Base-by-base conservation (phyloP, 2,888 invertebrate genomes). In the Eudemis profundana region DNA sequence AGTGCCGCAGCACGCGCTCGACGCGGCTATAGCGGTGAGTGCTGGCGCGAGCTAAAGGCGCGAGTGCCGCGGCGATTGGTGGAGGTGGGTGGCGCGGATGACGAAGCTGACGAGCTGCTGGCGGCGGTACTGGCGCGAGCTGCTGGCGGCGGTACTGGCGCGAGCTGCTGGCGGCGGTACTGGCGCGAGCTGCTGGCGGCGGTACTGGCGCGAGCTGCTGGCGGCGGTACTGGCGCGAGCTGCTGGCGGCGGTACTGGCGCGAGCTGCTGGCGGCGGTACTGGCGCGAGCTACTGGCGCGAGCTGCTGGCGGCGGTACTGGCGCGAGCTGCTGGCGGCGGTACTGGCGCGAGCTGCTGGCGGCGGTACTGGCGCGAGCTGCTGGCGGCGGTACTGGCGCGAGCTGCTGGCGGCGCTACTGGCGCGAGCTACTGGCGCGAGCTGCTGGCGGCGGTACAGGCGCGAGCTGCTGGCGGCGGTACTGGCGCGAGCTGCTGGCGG, bases 1-100 rank as follows among this genome's bases (percentile, higher is more conserved):
- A 2, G 90, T 96, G 69, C 95, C 95, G 49, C 96, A 96, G 82
- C 90, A 93, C 57, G 95, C 96, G 87, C 94, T 96, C 3, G 96
- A 96, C 81, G 88, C 89, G 15, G 86, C 85, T 65, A 72, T 90
- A 38, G 87, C 77, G 74, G 90, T 89, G 15, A 73, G 85, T 72
- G 4, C n/a, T 47, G 19, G n/a, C 15, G 15, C 14, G 42, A 15
- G 42, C 42, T 14, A 5, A 15, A 14, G 42, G 23, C 7, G 42
- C 23, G 23, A 5, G 17, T 14, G n/a, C n/a, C 23, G 23, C n/a
- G 38, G 23, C 23, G 23, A 3, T 3, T 23, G 23, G 23, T 23
- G 23, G 23, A 4, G 23, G 23, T 23, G 23, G 3, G 23, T 5
- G 23, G 23, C 23, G 23, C 23, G 3, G 23, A 15, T 10, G 33